A percentile compares a stretch with the other conserved stretches of the same genome.
Conservation (phyloP, 2,797 vertebrate genomes). For the Silurus lanzhouensis region DNA sequence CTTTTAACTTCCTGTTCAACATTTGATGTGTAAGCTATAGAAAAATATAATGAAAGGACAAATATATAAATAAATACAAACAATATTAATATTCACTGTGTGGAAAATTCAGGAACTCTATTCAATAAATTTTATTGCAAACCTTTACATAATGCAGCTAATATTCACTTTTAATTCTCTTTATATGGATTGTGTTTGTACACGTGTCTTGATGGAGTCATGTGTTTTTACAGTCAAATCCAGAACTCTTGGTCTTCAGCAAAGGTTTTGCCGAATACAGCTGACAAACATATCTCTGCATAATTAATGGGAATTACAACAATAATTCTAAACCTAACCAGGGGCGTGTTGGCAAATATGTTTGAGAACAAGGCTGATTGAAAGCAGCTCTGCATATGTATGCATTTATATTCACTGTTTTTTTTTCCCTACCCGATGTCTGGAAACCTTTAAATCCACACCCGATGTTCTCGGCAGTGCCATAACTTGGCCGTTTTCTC, state of each 20-base stretch:
- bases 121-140: not conserved
- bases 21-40: not conserved
- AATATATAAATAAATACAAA: not conserved
- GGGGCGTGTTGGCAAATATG: not conserved
- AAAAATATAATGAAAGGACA: not conserved
- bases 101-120: not conserved
- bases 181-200: not conserved
- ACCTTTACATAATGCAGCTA: not conserved
- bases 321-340: not conserved
- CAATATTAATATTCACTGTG: not conserved
- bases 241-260: not conserved
- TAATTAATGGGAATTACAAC: not conserved
- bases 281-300: not conserved
- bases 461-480: conserved; percentile 62
- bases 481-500: conserved; percentile 52
- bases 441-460: conserved; percentile 54
- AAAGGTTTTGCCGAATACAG: not conserved
- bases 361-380: not conserved
- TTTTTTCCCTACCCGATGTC: not conserved
- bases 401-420: not conserved
- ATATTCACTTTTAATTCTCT: not conserved
- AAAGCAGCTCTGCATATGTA: not conserved
- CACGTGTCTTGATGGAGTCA: not conserved
- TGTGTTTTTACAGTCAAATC: not conserved
- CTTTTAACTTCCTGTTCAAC: not conserved